Evolutionary conservation across 2,888 invertebrate genomes (phyloP).

Genomic region (Spodoptera littoralis): DNA sequence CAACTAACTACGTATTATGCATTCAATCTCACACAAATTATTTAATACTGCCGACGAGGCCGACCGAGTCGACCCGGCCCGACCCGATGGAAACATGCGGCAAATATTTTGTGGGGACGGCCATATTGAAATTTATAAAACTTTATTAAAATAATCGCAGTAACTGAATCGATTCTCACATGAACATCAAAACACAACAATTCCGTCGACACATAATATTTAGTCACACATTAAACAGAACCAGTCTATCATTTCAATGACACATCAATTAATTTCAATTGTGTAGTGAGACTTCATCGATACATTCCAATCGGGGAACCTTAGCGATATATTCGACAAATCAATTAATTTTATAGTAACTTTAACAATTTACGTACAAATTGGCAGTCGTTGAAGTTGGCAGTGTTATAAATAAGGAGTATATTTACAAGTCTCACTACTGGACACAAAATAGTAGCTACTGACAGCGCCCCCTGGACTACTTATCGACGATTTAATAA

Average conservation of each 20-base stretch:
- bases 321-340: slow-evolving; percentile 33
- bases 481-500: not conserved
- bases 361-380: slow-evolving; percentile 33
- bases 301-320: slow-evolving; percentile 38
- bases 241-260: slow-evolving; percentile 61
- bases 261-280: slow-evolving; percentile 42
- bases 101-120: slow-evolving; percentile 62
- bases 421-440: slow-evolving; percentile 54
- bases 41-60: slow-evolving; percentile 84
- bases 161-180: slow-evolving; percentile 29
- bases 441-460: slow-evolving; percentile 29
- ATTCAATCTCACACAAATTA: slow-evolving; percentile 75
- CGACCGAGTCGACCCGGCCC: slow-evolving; percentile 48
- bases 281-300: slow-evolving; percentile 60
- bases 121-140: slow-evolving; percentile 37
- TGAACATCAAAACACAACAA: slow-evolving; percentile 31
- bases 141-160: slow-evolving; percentile 28
- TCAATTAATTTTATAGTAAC: slow-evolving; percentile 11
- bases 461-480: slow-evolving; percentile 12
- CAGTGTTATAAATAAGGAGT: slow-evolving; percentile 51
- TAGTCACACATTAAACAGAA: slow-evolving; percentile 58
- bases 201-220: slow-evolving; percentile 63
- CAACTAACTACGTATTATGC: slow-evolving; percentile 68
- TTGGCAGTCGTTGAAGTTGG: slow-evolving; percentile 52
- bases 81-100: slow-evolving; percentile 61